phyloP scores from a whole-genome alignment of 2,888 invertebrate species.

The Cryptocephalus primarius region DNA sequence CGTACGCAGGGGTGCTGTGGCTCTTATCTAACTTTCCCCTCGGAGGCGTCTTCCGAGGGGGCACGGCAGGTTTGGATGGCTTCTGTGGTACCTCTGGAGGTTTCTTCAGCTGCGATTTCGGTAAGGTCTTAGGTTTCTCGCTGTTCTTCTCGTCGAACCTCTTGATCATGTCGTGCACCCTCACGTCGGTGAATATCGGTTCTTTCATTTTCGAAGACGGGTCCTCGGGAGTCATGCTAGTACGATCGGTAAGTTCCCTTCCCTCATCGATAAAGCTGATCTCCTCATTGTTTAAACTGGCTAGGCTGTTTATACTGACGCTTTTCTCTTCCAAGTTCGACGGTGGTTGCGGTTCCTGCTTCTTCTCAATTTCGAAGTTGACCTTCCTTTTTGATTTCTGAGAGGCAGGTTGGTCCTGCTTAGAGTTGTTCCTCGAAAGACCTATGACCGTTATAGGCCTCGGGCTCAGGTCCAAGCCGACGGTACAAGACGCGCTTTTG shows the following conservation, averaged over 20 bases:
- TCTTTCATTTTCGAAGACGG: conserved; percentile 17
- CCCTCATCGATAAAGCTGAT: conserved; percentile 36
- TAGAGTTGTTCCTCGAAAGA: conserved; percentile 17
- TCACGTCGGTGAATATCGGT: conserved; percentile 30
- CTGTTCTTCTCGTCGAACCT: conserved; percentile 29
- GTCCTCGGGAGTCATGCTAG: conserved; percentile 32
- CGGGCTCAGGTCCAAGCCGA: conserved; percentile 57
- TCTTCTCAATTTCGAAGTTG: conserved; percentile 11
- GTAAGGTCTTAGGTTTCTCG: conserved; percentile 26
- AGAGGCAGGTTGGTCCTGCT: conserved; percentile 13
- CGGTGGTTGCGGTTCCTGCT: conserved; percentile 12
- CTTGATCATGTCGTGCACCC: conserved; percentile 34
- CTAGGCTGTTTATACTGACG: conserved; percentile 33
- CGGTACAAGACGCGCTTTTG: conserved; percentile 69
- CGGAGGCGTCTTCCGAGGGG: conserved; percentile 27
- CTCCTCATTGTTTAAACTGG: conserved; percentile 31
- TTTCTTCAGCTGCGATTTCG: conserved; percentile 25
- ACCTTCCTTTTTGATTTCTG: background rate
- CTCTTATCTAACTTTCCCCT: conserved; percentile 64
- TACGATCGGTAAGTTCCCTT: conserved; percentile 33
- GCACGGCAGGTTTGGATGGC: conserved; percentile 29
- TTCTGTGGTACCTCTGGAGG: conserved; percentile 30
- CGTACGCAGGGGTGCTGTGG: conserved; percentile 74
- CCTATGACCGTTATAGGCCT: conserved; percentile 51
- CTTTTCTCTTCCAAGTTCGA: conserved; percentile 32